Conservation (phyloP, 1,140 invertebrate genomes). For the Drosophila ananassae region DNA sequence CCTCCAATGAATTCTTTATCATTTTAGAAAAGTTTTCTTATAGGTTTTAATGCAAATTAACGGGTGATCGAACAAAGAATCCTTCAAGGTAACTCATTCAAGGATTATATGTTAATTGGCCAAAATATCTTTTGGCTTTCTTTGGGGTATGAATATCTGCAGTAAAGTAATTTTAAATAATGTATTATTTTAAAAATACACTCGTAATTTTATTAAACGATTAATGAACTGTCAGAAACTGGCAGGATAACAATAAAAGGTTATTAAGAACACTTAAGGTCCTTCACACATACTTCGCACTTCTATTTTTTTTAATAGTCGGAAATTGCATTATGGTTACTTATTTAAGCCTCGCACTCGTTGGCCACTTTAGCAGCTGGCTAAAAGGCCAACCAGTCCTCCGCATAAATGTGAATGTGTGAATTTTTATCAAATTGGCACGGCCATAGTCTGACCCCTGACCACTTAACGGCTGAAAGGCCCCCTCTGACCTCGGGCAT, state of each 20-base stretch:
- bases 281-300: not conserved
- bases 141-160: no score
- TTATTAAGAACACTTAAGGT: not conserved
- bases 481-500: constrained; percentile 27
- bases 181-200: no score
- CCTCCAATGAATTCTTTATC: no score
- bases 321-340: not conserved
- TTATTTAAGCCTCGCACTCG: not conserved
- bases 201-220: not conserved
- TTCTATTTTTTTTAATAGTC: not conserved
- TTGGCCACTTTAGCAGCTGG: constrained; percentile 25
- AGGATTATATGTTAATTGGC: no score
- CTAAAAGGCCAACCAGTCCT: constrained; percentile 36
- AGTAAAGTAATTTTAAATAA: no score
- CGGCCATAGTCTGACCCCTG: constrained; percentile 21
- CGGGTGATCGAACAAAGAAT: no score
- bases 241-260: no score
- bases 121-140: no score
- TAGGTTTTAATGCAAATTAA: no score
- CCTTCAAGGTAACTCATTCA: no score
- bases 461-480: not conserved
- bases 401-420: not conserved
- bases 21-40: no score
- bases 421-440: constrained; percentile 42
- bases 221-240: not conserved